Conservation (phyloP, 2,888 invertebrate species). For the Acleris laterana region DNA sequence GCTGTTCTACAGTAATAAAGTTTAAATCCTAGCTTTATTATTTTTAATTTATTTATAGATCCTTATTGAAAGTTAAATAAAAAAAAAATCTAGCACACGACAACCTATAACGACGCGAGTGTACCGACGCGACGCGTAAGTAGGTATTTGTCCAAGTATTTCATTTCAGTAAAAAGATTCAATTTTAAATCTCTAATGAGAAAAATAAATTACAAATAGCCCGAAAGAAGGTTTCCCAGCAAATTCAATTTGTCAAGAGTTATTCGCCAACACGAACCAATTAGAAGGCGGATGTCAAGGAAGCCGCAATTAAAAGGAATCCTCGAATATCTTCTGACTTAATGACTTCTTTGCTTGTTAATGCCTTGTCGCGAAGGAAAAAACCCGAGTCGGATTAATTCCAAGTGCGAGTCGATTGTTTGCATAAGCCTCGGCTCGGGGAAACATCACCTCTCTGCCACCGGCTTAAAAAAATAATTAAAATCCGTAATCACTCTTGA, state of each 20-base stretch:
- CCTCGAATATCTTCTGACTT: conserved; percentile 82
- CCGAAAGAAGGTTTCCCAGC: conserved; percentile 51
- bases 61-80: no score
- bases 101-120: no score
- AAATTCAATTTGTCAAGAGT: conserved; percentile 71
- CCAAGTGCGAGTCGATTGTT: conserved; percentile 84
- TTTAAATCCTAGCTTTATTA: no score
- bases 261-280: conserved; percentile 77
- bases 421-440: conserved; percentile 80
- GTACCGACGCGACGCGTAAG: no score
- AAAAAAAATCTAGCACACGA: no score
- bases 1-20: no score
- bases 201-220: conserved; percentile 37
- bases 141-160: background rate
- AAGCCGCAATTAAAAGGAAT: conserved; percentile 82
- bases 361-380: conserved; percentile 83
- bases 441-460: conserved; percentile 83
- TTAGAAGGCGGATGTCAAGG: conserved; percentile 77
- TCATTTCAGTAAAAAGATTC: conserved; percentile 11
- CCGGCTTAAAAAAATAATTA: conserved; percentile 85
- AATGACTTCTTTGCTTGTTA: conserved; percentile 85
- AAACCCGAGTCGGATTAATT: conserved; percentile 81
- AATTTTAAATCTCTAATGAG: conserved; percentile 22
- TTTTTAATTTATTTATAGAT: no score
- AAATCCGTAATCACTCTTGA: conserved; percentile 85